phyloP scores from a whole-genome alignment of 2,888 invertebrate genomes.

The Agonopterix arenella region DNA sequence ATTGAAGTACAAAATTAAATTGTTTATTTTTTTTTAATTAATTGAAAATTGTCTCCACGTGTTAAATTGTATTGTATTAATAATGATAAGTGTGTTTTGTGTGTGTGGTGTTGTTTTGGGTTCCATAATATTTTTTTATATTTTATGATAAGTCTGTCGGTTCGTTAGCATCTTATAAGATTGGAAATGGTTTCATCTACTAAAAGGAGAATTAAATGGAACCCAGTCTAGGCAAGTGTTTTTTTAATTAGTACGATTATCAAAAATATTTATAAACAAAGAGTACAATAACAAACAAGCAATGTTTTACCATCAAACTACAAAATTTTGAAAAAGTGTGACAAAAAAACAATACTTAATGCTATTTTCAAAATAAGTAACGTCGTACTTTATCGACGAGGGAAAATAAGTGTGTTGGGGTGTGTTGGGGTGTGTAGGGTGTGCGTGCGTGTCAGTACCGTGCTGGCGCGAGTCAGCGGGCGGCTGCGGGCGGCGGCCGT shows the following conservation, averaged over 20 bases:
- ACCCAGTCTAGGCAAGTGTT: too few species aligned
- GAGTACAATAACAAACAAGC: neutral
- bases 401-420: neutral
- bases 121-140: too few species aligned
- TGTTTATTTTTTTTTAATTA: slow-evolving; percentile 13
- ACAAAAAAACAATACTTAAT: too few species aligned
- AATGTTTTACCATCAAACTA: neutral
- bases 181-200: too few species aligned
- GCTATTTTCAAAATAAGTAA: too few species aligned
- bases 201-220: too few species aligned
- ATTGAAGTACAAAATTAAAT: slow-evolving; percentile 5
- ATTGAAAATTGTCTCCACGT: slow-evolving; percentile 4
- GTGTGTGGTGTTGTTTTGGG: slow-evolving; percentile 15
- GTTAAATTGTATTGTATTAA: slow-evolving; percentile 13
- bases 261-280: too few species aligned
- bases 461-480: slow-evolving; percentile 56
- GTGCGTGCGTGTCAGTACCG: slow-evolving; percentile 57
- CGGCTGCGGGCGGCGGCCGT: slow-evolving; percentile 56
- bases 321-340: too few species aligned
- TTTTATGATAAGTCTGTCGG: too few species aligned
- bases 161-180: too few species aligned
- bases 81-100: slow-evolving; percentile 11
- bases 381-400: neutral
- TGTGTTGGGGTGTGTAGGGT: slow-evolving; percentile 19
- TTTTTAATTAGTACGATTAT: too few species aligned